Base-by-base conservation (phyloP, 2,797 vertebrate genomes). In the Gallirallus australis region DNA sequence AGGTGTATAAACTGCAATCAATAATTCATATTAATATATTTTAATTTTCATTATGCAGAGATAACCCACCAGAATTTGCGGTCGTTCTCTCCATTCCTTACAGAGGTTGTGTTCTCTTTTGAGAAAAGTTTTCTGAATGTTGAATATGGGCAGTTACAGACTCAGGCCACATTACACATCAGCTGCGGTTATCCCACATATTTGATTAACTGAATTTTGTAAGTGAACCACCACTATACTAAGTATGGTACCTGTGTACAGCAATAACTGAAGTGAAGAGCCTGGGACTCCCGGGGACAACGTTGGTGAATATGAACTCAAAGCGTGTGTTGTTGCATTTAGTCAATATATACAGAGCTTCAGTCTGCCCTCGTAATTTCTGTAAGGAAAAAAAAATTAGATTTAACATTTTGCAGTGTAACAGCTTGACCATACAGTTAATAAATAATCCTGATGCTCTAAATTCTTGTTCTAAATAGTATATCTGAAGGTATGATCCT, bases 301-400 rank as follows among this genome's bases (percentile, higher is more conserved):
- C 98, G 96, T 99, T 99, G 78, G 99, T 99, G 97, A 99, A 99
- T 96, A 99, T 99, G 98, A 99, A 99, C 96, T 99, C 99, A 98
- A 99, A 99, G 93, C 99, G 98, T 66, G 99, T 99, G 95, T 99
- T 99, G 96, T 99, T 99, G 95, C 99, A 99, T 97, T 99, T 99
- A 86, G 99, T 99, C 97, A 99, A 88, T 96, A 99, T 99, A 97
- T 99, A 99, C 81, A 99, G 99, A 24, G 99, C 99, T 98, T 99
- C 99, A n/a, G 99, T 99, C 96, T 99, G 99, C 50, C 99, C 99
- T 96, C 99, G 98, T 87, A 99, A 97, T 99, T 99, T 99, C 99
- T 99, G 97, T 60, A 98, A 95, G 37, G 56, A 96, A 84, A 97
- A 97, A 97, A 93, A 96, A 93, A 89, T 11, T 2, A 82, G 73